Base-by-base conservation (phyloP, 2,113 vertebrate genomes). In the Hystrix cristata region DNA sequence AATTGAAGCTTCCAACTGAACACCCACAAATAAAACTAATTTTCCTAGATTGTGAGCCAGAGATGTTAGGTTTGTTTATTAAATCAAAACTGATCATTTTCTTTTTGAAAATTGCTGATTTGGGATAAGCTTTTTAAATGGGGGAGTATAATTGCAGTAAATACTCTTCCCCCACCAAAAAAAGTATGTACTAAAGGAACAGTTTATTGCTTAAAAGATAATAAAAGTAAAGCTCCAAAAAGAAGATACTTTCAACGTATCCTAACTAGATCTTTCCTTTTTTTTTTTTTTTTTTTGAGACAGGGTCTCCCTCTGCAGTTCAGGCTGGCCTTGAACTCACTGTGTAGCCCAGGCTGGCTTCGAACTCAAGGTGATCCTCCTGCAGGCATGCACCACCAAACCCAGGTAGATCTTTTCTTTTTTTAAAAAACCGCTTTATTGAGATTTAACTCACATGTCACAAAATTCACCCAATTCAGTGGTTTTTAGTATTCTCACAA, bases 151-250 rank as follows among this genome's bases (percentile, higher is more conserved):
- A 99, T 99, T 53, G 99, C 99, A 92, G 99, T 99, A 97, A 38
- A 38, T 38, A 38, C 38, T 38, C 38, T 21, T 34, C 31, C 10
- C 38, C 0, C n/a, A 11, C 10, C 6, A 91, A 97, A 90, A 96
- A 96, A 99, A 99, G 0, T 98, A 99, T 48, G 97, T 99, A 38
- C 99, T 98, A 95, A 99, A 96, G 93, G 99, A 99, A 99, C 99
- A 0, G 99, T 99, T 92, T 99, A 98, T 98, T 99, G 99, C 96
- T 98, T 99, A 97, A 98, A 99, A 38, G 99, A 99, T 97, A 98
- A 99, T 1, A 99, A 99, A 98, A 99, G 99, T 3, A 99, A 99
- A 97, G 97, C 99, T 97, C 97, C 97, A 86, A 99, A 95, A 95
- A 96, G 99, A 99, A 0, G 99, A 99, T 74, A 99, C 95, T 95